Base-by-base conservation (phyloP, 2,113 vertebrate genomes). In the Podiceps cristatus region DNA sequence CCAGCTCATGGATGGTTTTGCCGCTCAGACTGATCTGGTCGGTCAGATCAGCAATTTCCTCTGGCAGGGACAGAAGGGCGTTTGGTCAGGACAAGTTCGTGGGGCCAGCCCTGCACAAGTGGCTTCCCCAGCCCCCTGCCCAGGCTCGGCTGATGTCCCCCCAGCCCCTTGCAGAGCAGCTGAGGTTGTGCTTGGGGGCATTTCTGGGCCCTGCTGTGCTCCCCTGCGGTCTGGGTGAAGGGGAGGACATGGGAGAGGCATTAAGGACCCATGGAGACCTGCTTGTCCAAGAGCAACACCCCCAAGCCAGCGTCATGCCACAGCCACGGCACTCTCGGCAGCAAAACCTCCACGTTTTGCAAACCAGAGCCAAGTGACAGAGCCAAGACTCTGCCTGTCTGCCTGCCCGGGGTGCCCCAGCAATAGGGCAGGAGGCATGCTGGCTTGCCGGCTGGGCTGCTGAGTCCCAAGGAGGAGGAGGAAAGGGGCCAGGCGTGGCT, bases 1-100 rank as follows among this genome's bases (percentile, higher is more conserved):
- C 99, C 93, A 99, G 98, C 88, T 99, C 99, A 24, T 99, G 99
- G 71, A 99, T 99, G 76, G 98, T 99, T 98, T 99, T 99, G 16
- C 98, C 97, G 0, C 98, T 98, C 97, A 99, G 97, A 88, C 99
- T 98, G 93, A 99, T 98, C 97, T 99, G 99, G 97, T 99, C 99
- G 4, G 98, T 98, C 91, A 99, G 98, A 90, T 99, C 99, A 35
- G 98, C 96, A 28, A 99, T 99, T 92, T 99, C 99, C 98, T 99
- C 99, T 99, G 96, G 35, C 66, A 66, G 78, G 35, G 52, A 83
- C 7, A 31, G 59, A 91, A 69, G 77, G n/a, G 10, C 5, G 0
- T 33, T 64, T 45, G 44, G 72, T 97, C 56, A 95, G 86, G n/a
- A 19, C 1, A 9, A 31, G 37, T 27, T 3, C 42, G 28, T 19